Percentiles rank a stretch among this genome's conserved stretches.
Evolutionary conservation across 2,797 vertebrate genomes (phyloP).

Genomic region (Kryptopterus vitreolus): DNA sequence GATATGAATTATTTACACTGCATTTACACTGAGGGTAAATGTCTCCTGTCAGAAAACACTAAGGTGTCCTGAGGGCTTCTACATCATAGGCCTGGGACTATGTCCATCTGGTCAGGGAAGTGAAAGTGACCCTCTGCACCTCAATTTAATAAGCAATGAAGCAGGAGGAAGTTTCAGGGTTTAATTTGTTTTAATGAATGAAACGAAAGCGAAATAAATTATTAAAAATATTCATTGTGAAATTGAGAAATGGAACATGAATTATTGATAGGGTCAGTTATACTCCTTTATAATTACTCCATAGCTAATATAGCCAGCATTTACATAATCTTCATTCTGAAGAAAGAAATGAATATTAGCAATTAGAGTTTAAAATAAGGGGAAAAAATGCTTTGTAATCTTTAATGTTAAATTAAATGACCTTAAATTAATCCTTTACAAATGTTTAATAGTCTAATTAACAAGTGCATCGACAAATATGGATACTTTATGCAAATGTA

Average conservation of each 20-base stretch:
- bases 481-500: too few species aligned
- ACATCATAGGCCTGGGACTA: neutral
- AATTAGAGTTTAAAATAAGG: neutral
- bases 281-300: neutral
- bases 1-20: too few species aligned
- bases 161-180: neutral
- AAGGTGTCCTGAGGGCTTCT: neutral
- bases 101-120: neutral
- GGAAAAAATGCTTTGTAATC: neutral
- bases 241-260: conserved; percentile 1
- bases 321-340: neutral
- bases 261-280: neutral
- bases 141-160: neutral
- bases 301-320: neutral
- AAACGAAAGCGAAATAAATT: neutral
- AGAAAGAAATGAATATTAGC: neutral
- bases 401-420: too few species aligned
- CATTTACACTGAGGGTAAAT: neutral
- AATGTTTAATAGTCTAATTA: too few species aligned
- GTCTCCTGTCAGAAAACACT: neutral
- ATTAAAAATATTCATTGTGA: neutral
- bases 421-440: too few species aligned
- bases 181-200: neutral
- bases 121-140: neutral
- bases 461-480: too few species aligned